Percentiles rank a stretch among this genome's conserved stretches.
Conservation (phyloP, 2,797 vertebrate species). For the Macropus fuliginosus region DNA sequence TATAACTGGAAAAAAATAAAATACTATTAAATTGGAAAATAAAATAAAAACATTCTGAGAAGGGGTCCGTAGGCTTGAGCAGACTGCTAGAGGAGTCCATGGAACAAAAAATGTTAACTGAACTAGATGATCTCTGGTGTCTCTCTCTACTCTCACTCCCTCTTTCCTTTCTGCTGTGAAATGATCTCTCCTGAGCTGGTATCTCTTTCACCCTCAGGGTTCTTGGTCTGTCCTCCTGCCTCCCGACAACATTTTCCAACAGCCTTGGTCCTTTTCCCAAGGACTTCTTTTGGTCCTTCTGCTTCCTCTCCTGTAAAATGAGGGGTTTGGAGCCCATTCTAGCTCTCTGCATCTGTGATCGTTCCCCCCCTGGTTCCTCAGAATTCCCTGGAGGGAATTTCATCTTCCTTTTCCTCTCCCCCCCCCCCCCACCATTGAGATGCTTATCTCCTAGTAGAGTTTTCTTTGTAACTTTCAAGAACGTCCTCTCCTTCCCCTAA, state of each 20-base stretch:
- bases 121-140: neutral
- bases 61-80: neutral
- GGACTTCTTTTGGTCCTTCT: neutral
- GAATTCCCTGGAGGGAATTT: neutral
- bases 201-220: neutral
- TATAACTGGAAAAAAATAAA: neutral
- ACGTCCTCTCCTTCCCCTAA: neutral
- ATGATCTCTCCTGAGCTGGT: neutral
- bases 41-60: neutral
- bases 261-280: neutral
- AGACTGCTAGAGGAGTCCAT: neutral
- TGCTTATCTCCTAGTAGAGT: neutral
- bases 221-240: neutral
- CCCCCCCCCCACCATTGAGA: neutral
- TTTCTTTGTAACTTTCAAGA: neutral
- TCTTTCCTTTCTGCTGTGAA: neutral
- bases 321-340: neutral
- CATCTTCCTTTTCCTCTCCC: neutral
- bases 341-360: neutral
- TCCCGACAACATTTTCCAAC: neutral
- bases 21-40: neutral
- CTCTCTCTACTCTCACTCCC: neutral
- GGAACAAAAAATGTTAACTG: neutral
- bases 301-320: neutral
- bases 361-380: neutral